Base-by-base conservation (phyloP, 2,113 vertebrate genomes). In the Microcebus ravelobensis region DNA sequence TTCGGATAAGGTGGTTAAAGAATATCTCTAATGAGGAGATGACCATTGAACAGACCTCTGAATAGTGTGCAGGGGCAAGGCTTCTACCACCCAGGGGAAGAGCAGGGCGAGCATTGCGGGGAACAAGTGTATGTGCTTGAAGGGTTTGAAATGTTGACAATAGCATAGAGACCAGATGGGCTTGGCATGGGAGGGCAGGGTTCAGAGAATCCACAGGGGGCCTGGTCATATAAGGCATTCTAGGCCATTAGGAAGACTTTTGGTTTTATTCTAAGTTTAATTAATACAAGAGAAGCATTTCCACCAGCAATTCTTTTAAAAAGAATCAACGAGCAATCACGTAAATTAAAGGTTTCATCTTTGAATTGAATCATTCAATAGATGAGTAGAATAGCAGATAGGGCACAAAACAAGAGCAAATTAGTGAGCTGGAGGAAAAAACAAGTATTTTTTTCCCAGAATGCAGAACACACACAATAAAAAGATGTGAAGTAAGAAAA, bases 321-420 rank as follows among this genome's bases (percentile, higher is more conserved):
- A 77, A 80, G 14, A 92, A 81, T 89, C 79, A 90, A 61, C 15
- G 6, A 34, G 61, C 12, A 81, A 87, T 76, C 21, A 20, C 57
- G 52, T 57, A 93, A 95, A 95, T 48, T 65, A 95, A 93, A 90
- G 42, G 3, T 55, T 93, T 87, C 21, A 25, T 45, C 36, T 90
- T 79, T 87, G 85, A 91, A 96, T 76, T 73, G 61, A 82, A 65
- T 71, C 92, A 90, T 80, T 94, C 71, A 89, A 18, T 48, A 70
- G 36, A 90, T 15, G n/a, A 94, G 20, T 18, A 70, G 73, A 90
- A 61, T 1, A 76, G 67, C 84, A 94, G 85, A 70, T 57, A 50
- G 55, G 4, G 67, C 73, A 81, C 31, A 85, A 18, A 86, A 86
- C 74, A 92, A 68, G 81, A 92, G 57, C 34, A 73, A 91, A 79